Base-by-base conservation (phyloP, 2,113 vertebrate genomes). In the Malurus melanocephalus region DNA sequence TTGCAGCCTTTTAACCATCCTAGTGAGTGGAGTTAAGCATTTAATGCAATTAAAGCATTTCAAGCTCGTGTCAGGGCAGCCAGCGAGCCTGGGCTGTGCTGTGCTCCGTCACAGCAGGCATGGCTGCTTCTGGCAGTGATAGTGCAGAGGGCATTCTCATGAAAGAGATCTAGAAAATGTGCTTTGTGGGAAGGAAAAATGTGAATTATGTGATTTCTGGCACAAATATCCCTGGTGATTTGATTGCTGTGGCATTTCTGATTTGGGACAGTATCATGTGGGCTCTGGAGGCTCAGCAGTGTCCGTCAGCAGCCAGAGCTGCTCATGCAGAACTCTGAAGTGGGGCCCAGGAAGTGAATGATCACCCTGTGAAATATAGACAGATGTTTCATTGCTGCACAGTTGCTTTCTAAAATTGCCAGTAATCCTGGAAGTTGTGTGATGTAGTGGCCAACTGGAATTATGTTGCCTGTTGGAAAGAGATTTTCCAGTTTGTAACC, bases 401-500 rank as follows among this genome's bases (percentile, higher is more conserved):
- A 24, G 72, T 43, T 88, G 65, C 68, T 76, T 83, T 11, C 76
- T 33, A 8, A 83, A 88, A 51, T 42, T 88, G 72, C 76, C 73
- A 77, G 64, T n/a, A 82, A 40, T 62, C 61, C 80, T 84, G 77
- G 48, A 75, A 79, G 32, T 43, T 76, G 43, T 68, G 71, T 46
- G 52, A 4, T n/a, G 56, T 27, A 30, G 30, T 40, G 76, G 60
- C 68, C 85, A 83, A 27, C n/a, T 83, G 85, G 65, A 85, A 35
- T 53, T 9, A 60, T 46, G n/a, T 67, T 76, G 90, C 48, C 64
- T 80, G 56, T 10, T 77, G 72, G 80, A 82, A 80, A 74, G 52
- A 60, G 80, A n/a, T 85, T 93, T 93, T 68, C 60, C 21, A 6
- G 83, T 89, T 83, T 93, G 68, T 74, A 88, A 60, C 52, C 48